Evolutionary conservation across 2,113 vertebrate species (phyloP), one percentile per base, ranked within the genome.

Genomic region (Oxyruncus cristatus): DNA sequence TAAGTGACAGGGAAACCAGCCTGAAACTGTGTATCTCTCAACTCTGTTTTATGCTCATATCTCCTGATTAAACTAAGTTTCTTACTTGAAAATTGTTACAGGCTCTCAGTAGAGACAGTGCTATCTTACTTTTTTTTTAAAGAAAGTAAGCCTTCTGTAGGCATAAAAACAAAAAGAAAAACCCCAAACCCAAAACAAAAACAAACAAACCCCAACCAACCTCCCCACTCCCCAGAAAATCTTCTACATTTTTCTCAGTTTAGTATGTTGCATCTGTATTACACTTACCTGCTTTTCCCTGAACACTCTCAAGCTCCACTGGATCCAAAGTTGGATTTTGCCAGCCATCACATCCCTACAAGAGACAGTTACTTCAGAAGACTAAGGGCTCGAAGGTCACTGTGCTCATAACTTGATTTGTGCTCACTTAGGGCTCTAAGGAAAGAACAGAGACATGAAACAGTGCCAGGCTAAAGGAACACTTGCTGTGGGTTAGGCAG

Each of bases 181-280:
- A 42, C 41, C 46, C 17, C 20, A 55, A 76, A 32, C 8, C 17
- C 14, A 8, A 53, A 75, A 41, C 26, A 62, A 83, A 62, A 39
- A 14, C 9, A 27, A 52, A 23, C 23, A 39, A 56, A 72, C 41
- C 1, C 4, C 8, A 49, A 19, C 4, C n/a, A 41, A 52, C 27
- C 2, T 32, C 3, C 24, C 22, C 6, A 1, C 0, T 17, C 12
- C 13, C 8, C 18, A 55, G 81, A 68, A 9, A 7, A 5, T 17
- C 14, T 5, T 63, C 8, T 37, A 17, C 6, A 13, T 56, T 66
- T 71, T 59, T 65, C 35, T 78, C 26, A 21, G 17, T 32, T 70
- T 85, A 19, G 3, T 77, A 28, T 35, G 7, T 81, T 80, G 26
- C 24, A 41, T 61, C 35, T 56, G 28, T 53, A 13, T 52, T 26